Evolutionary conservation across 2,113 vertebrate species (phyloP), one percentile per base, ranked within the genome.

Genomic region (Scortum barcoo): DNA sequence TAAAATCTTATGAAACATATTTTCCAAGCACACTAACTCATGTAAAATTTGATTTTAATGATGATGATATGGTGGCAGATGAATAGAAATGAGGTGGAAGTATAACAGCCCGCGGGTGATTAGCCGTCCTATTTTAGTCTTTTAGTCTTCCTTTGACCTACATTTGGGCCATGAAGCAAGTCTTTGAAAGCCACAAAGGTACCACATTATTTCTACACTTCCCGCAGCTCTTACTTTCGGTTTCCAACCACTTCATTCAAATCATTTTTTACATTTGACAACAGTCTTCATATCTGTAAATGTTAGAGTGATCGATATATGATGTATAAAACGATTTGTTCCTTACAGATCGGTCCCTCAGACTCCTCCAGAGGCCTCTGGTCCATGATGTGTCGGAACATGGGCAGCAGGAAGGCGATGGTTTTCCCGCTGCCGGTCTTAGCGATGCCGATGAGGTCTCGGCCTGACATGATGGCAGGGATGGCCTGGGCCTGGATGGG

Each of bases 361-460:
- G 94, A 95, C 94, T 99, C 98, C 86, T 99, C 98, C 85, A 99
- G 87, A 0, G 96, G 95, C 89, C 97, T 96, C 93, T 99, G 98
- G 94, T 99, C 98, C 97, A 99, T 97, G 72, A 99, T 99, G 93
- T 99, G 98, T 76, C 98, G 96, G 93, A 98, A 99, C 98, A 99
- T 99, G 62, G 98, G 98, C 83, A 99, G 91, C 3, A 99, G 96
- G 93, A 99, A 99, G 9, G 98, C 98, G 62, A 99, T 99, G 1
- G 98, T 99, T 89, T 99, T 99, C 14, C 98, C 98, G 1, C 98
- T 99, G 93, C 98, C 98, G 0, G 98, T 99, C 92, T 99, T 99
- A 20, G 98, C 98, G 54, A 99, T 99, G 70, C 98, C 98, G 46
- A 99, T 99, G 86, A 99, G 93, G 90, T 99, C 98, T 33, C 98